These are phyloP conservation scores for Prunella fulvescens DNA, from an alignment of 2,113 vertebrate species.

Conservation along the genomic window DNA sequence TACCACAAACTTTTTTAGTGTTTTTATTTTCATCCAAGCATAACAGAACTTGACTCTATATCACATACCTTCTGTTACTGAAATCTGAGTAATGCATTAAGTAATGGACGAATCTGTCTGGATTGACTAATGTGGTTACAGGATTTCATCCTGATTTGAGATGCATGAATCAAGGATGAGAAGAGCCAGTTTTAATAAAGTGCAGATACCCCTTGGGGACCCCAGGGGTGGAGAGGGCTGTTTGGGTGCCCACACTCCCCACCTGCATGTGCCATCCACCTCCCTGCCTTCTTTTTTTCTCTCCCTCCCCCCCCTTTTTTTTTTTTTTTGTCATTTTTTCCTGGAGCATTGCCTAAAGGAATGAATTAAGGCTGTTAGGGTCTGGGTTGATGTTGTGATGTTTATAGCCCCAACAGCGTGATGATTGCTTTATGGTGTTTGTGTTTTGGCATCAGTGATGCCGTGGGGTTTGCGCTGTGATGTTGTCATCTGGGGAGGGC, in stretches of 20 bases:
- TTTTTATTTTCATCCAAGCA: constrained; percentile 72
- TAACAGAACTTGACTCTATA: constrained; percentile 68
- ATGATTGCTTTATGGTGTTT: constrained; percentile 63
- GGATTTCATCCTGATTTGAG: constrained; percentile 43
- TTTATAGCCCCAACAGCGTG: constrained; percentile 26
- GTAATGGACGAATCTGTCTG: constrained; percentile 62
- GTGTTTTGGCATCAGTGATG: constrained; percentile 49
- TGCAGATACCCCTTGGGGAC: neutral
- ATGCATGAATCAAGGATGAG: constrained; percentile 24
- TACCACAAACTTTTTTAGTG: constrained; percentile 33
- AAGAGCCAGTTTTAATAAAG: constrained; percentile 2
- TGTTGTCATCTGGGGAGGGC: constrained; percentile 40
- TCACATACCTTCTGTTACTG: constrained; percentile 61
- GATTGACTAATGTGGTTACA: constrained; percentile 47
- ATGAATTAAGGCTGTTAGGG: constrained; percentile 31
- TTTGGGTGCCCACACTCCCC: neutral
- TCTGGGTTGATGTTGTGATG: constrained; percentile 33
- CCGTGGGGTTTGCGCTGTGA: neutral
- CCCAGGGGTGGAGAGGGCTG: neutral
- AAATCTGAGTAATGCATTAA: constrained; percentile 72
- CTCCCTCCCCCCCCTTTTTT: fast-evolving
- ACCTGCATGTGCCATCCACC: neutral
- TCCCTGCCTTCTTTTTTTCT: neutral
- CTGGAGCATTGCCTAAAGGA: constrained; percentile 28
- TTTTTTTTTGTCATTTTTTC: neutral